These are phyloP conservation scores for Alces alces DNA, from an alignment of 2,113 vertebrate species.

Conservation along the genomic window DNA sequence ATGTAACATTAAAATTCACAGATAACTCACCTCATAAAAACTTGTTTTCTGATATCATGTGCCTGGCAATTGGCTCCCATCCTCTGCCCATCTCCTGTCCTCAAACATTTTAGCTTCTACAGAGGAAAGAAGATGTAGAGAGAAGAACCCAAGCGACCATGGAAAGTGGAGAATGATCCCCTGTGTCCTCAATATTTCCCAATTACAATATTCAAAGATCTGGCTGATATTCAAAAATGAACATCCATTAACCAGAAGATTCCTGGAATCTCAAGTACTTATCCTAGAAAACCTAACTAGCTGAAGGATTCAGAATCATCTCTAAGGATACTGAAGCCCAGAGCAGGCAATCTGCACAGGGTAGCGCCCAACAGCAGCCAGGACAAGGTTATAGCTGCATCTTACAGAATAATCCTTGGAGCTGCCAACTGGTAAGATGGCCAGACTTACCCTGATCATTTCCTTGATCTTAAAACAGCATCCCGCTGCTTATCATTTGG, in stretches of 20 bases:
- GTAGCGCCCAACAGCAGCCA: not conserved
- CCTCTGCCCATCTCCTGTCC: not conserved
- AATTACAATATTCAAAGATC: not conserved
- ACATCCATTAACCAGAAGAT: not conserved
- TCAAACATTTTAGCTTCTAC: not conserved
- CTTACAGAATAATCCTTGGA: not conserved
- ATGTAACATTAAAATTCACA: not conserved
- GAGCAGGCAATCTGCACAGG: not conserved
- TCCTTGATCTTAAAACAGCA: not conserved
- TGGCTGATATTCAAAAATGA: not conserved
- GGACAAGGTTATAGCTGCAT: accelerated
- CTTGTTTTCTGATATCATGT: not conserved
- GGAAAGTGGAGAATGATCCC: not conserved
- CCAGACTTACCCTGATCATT: not conserved
- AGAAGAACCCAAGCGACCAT: not conserved
- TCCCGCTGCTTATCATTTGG: not conserved
- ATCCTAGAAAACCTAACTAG: not conserved
- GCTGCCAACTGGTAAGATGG: not conserved
- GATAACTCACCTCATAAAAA: not conserved
- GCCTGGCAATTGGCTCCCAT: not conserved
- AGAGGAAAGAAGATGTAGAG: not conserved
- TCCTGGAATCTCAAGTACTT: not conserved
- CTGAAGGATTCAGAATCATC: not conserved
- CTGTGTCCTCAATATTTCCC: not conserved
- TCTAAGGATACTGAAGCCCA: not conserved